Conservation (phyloP, 2,113 vertebrate genomes). For the Callopanchax toddi region DNA sequence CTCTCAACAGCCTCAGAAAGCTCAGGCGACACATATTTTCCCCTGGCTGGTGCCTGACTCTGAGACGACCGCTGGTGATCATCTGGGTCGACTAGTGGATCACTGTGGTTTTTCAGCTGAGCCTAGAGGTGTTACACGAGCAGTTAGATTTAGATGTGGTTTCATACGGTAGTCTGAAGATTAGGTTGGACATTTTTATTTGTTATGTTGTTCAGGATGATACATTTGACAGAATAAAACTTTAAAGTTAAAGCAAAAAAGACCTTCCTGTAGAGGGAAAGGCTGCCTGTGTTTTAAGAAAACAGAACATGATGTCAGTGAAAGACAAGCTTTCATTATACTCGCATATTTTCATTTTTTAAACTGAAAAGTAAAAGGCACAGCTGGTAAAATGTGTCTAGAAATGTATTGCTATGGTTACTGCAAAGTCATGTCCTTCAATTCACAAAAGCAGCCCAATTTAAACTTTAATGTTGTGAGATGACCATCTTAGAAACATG, state of each 20-base stretch:
- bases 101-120: conserved; percentile 85
- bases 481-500: no score
- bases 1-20: conserved; percentile 94
- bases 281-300: no score
- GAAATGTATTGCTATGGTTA: conserved; percentile 52
- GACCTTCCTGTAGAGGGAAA: background rate
- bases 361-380: no score
- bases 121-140: conserved; percentile 21
- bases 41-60: conserved; percentile 80
- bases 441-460: conserved; percentile 27
- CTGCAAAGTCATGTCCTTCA: conserved; percentile 46
- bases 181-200: no score
- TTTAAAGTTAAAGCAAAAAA: background rate
- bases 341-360: no score
- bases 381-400: conserved; percentile 1
- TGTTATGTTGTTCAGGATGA: no score
- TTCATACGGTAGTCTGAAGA: background rate
- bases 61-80: conserved; percentile 78
- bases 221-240: background rate
- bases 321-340: no score
- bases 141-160: background rate
- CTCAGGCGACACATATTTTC: conserved; percentile 90
- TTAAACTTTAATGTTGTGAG: background rate
- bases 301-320: background rate
- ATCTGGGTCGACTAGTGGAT: conserved; percentile 86